phyloP scores from a whole-genome alignment of 2,113 vertebrate genomes.

The Ellobius talpinus region DNA sequence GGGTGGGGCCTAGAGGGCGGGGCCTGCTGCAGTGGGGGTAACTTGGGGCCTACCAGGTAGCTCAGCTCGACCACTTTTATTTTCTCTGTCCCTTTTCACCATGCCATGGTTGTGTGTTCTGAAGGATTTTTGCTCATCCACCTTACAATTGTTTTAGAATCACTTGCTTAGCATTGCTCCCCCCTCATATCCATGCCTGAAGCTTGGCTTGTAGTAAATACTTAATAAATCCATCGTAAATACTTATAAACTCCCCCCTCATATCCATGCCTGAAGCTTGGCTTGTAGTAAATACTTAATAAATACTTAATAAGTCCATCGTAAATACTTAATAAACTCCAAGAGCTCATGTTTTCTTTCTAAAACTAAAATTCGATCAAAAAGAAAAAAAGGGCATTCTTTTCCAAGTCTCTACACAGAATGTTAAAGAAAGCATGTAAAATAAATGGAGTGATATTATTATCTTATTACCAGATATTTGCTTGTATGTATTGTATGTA shows the following conservation, averaged over 20 bases:
- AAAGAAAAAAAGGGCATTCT: neutral
- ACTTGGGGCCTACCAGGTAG: too few relatives aligned
- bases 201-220: too few relatives aligned
- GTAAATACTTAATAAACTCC: neutral
- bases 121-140: neutral
- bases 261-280: too few relatives aligned
- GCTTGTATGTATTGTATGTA: rapidly evolving
- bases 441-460: neutral
- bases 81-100: too few relatives aligned
- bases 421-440: neutral
- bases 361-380: neutral
- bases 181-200: too few relatives aligned
- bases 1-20: too few relatives aligned
- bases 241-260: neutral
- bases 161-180: neutral
- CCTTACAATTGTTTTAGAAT: neutral
- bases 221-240: neutral
- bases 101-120: neutral
- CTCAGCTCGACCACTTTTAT: neutral
- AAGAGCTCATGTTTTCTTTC: constrained; percentile 65
- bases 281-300: too few relatives aligned
- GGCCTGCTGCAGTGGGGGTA: too few relatives aligned
- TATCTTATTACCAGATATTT: neutral
- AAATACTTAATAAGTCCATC: too few relatives aligned
- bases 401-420: neutral